These are phyloP conservation scores for Nebria ingens DNA, from an alignment of 1,140 invertebrate species.

Conservation along the genomic window DNA sequence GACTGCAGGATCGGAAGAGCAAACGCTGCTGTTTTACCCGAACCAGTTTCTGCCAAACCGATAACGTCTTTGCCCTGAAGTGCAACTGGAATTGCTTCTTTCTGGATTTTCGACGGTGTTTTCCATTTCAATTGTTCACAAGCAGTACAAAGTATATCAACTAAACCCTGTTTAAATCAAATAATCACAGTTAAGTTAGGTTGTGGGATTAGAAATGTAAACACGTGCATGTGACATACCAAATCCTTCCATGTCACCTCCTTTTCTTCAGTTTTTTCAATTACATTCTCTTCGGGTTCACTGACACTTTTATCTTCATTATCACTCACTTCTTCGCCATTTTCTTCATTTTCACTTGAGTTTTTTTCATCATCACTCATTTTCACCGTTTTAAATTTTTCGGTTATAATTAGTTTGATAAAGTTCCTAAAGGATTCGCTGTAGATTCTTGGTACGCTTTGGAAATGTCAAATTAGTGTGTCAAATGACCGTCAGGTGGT, in stretches of 20 bases:
- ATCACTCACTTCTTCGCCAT: background rate
- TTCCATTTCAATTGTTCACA: slow-evolving; percentile 91
- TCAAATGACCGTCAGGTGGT: too few species aligned
- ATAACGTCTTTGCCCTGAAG: slow-evolving; percentile 92
- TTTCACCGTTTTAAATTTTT: too few species aligned
- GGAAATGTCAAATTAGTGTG: too few species aligned
- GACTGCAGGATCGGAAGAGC: slow-evolving; percentile 90
- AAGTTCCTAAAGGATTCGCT: too few species aligned
- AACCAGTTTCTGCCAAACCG: slow-evolving; percentile 94
- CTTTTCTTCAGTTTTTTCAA: slow-evolving; percentile 20
- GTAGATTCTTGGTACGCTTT: too few species aligned
- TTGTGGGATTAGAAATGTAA: background rate
- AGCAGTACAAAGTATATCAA: slow-evolving; percentile 82
- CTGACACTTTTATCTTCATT: background rate
- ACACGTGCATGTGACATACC: slow-evolving; percentile 30
- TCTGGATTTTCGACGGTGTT: slow-evolving; percentile 87
- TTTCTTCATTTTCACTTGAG: background rate
- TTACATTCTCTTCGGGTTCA: background rate
- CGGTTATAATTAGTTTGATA: too few species aligned
- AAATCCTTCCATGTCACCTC: slow-evolving; percentile 45
- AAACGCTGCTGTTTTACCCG: slow-evolving; percentile 97
- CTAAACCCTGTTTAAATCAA: slow-evolving; percentile 62
- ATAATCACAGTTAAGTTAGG: slow-evolving; percentile 4
- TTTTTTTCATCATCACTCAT: too few species aligned
- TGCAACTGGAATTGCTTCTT: slow-evolving; percentile 83